Evolutionary conservation across 1,140 invertebrate genomes (phyloP).

Genomic region (Drosophila chauvacae): DNA sequence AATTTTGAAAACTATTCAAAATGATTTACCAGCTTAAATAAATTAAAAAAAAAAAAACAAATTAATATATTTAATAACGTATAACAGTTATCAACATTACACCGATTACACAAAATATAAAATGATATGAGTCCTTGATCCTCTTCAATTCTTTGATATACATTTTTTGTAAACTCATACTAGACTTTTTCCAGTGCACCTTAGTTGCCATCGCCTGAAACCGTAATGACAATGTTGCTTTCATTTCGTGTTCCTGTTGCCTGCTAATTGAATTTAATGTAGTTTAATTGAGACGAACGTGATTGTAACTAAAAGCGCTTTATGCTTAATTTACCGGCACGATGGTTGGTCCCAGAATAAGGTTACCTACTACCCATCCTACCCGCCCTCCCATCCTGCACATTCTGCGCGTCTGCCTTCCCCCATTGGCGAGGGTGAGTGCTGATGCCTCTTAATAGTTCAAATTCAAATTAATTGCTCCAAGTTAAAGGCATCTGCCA

Average conservation of each 20-base stretch:
- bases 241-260: conserved; percentile 63
- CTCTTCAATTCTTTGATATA: too few species aligned
- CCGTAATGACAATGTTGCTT: conserved; percentile 78
- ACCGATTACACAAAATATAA: too few species aligned
- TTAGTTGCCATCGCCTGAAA: conserved; percentile 42
- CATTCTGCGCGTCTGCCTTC: background rate
- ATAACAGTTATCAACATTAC: too few species aligned
- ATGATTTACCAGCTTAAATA: too few species aligned
- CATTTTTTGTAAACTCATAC: too few species aligned
- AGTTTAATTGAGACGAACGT: conserved; percentile 84
- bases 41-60: too few species aligned
- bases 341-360: conserved; percentile 18
- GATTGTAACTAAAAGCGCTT: conserved; percentile 82
- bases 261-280: conserved; percentile 83
- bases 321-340: conserved; percentile 81
- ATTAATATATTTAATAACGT: too few species aligned
- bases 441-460: conserved; percentile 68
- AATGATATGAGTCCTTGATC: too few species aligned
- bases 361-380: conserved; percentile 5
- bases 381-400: background rate
- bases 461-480: conserved; percentile 75
- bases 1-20: too few species aligned
- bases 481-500: conserved; percentile 63
- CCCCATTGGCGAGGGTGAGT: conserved; percentile 37
- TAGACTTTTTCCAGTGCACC: conserved; percentile 4